These are phyloP conservation scores for Zaprionus kolodkinae DNA, from an alignment of 1,140 invertebrate species.

Conservation along the genomic window DNA sequence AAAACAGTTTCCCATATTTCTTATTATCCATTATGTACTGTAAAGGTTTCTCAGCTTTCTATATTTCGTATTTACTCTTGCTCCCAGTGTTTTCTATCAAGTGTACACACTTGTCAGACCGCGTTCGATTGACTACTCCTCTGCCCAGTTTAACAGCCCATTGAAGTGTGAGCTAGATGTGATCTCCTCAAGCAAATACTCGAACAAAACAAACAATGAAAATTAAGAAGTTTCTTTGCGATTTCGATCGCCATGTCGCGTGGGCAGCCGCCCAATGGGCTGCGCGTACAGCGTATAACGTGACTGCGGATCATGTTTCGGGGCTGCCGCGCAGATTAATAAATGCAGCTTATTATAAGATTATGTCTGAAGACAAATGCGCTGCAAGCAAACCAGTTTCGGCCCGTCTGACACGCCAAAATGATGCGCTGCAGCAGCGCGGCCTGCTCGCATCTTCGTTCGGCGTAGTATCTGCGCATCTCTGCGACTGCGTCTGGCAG, in stretches of 20 bases:
- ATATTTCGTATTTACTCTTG: neutral
- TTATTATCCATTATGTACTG: too few relatives aligned
- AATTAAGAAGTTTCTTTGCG: slow-evolving; percentile 12
- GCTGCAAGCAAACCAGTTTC: slow-evolving; percentile 37
- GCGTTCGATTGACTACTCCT: slow-evolving; percentile 7
- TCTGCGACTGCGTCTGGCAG: slow-evolving; percentile 13
- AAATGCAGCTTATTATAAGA: slow-evolving; percentile 42
- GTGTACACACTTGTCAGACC: slow-evolving; percentile 24
- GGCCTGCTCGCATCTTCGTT: too few relatives aligned
- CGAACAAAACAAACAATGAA: neutral
- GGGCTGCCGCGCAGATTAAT: slow-evolving; percentile 43
- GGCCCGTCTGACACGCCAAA: slow-evolving; percentile 28
- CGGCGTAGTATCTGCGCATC: slow-evolving; percentile 19
- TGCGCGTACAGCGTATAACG: slow-evolving; percentile 2
- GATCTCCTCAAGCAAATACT: slow-evolving; percentile 1
- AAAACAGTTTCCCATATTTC: too few relatives aligned
- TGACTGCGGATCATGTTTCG: slow-evolving; percentile 48
- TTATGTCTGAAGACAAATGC: slow-evolving; percentile 25
- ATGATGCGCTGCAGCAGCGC: slow-evolving; percentile 28
- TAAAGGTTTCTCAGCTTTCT: too few relatives aligned
- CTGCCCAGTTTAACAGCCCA: slow-evolving; percentile 45
- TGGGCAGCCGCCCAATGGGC: slow-evolving; percentile 37
- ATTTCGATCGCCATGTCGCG: slow-evolving; percentile 24
- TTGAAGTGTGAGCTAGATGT: slow-evolving; percentile 24
- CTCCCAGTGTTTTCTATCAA: slow-evolving; percentile 1